Conservation (phyloP, 2,113 vertebrate species). For the Eonycteris spelaea region DNA sequence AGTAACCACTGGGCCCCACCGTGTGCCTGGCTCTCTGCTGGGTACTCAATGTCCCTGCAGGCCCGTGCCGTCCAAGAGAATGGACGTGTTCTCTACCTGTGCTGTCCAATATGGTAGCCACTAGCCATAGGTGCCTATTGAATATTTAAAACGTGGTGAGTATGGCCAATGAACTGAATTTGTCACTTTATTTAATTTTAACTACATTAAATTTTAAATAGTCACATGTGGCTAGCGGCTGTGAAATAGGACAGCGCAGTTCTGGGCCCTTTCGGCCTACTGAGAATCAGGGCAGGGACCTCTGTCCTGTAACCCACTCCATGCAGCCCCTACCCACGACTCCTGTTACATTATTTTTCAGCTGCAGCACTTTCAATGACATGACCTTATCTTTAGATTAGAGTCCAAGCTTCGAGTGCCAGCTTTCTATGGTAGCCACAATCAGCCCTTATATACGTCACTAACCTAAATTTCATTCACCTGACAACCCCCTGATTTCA, state of each 20-base stretch:
- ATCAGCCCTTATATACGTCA: accelerated
- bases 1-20: accelerated
- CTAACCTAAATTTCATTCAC: neutral
- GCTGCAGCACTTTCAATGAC: neutral
- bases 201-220: neutral
- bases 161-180: too few species aligned
- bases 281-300: neutral
- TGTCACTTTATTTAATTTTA: neutral
- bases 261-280: accelerated
- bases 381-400: neutral
- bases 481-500: neutral
- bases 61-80: neutral
- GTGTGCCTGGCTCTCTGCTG: neutral
- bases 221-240: neutral
- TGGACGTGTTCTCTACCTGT: accelerated
- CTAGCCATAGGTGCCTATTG: accelerated
- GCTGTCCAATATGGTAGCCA: neutral
- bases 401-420: neutral
- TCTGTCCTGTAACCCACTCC: neutral
- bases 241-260: accelerated
- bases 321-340: neutral
- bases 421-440: neutral
- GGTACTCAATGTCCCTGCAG: neutral
- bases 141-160: too few species aligned
- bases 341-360: too few species aligned